phyloP scores from a whole-genome alignment of 23 tunicate genomes.

The Aplidium turbinatum region DNA sequence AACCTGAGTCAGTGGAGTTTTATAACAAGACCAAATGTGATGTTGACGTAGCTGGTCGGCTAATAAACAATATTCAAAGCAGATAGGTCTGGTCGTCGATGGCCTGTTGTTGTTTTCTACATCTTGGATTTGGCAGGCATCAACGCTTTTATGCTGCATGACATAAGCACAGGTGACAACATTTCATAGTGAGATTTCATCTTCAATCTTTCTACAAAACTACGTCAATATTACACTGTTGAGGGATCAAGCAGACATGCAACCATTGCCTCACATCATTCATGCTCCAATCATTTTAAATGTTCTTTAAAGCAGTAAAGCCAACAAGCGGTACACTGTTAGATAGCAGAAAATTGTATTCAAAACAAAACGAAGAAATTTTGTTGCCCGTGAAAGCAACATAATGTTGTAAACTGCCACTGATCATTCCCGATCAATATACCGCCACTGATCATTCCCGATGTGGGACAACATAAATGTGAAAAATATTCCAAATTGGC shows the following conservation, averaged over 20 bases:
- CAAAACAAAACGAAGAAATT: constrained; percentile 6
- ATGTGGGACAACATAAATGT: no score
- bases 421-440: no score
- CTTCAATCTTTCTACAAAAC: neutral
- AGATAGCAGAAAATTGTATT: neutral
- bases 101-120: constrained; percentile 9
- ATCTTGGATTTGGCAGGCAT: constrained; percentile 7
- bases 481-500: no score
- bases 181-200: constrained; percentile 20
- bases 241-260: neutral
- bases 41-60: neutral
- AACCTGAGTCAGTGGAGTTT: constrained; percentile 1
- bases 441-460: no score
- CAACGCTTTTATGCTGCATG: neutral
- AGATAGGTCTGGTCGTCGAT: no score
- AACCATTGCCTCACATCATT: no score
- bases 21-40: constrained; percentile 12
- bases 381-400: constrained; percentile 10
- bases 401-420: neutral
- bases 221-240: neutral
- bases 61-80: no score
- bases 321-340: constrained; percentile 1
- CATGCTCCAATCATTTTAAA: no score
- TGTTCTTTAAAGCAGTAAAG: neutral
- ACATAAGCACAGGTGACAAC: neutral